A percentile compares a stretch with the other conserved stretches of the same genome.
phyloP scores from a whole-genome alignment of 2,113 vertebrate species.

The Archocentrus centrarchus region DNA sequence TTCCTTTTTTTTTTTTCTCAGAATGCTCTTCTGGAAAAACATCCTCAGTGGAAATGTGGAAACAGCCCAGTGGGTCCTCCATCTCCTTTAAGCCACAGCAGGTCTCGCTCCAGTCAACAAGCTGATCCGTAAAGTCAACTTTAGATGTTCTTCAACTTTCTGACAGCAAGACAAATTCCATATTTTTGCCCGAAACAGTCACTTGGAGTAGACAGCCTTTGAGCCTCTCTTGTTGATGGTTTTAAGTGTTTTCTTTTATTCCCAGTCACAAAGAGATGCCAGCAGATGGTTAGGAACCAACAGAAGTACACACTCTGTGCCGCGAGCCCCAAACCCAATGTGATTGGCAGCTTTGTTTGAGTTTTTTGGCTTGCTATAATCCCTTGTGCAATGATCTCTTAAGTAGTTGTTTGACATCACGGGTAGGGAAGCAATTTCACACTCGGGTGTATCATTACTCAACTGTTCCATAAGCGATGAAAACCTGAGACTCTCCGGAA shows the following conservation, averaged over 20 bases:
- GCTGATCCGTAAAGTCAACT: constrained; percentile 7
- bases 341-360: background rate
- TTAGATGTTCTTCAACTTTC: background rate
- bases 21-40: constrained; percentile 57
- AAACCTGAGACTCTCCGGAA: constrained; percentile 10
- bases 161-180: background rate
- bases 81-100: constrained; percentile 15
- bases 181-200: background rate
- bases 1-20: constrained; percentile 14
- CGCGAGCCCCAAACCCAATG: background rate
- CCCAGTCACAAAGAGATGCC: background rate
- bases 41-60: constrained; percentile 21
- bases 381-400: background rate
- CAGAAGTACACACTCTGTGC: background rate
- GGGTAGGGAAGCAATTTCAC: constrained; percentile 31
- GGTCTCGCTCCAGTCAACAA: constrained; percentile 7
- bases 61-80: background rate
- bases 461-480: background rate
- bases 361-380: constrained; percentile 1
- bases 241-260: constrained; percentile 16
- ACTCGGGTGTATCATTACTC: constrained; percentile 1
- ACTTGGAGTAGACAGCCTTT: background rate
- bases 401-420: constrained; percentile 37
- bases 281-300: background rate
- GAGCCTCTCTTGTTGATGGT: background rate